Percentiles rank a stretch among this genome's conserved stretches.
Evolutionary conservation across 2,797 vertebrate genomes (phyloP).

Genomic region (Diceros bicornis): DNA sequence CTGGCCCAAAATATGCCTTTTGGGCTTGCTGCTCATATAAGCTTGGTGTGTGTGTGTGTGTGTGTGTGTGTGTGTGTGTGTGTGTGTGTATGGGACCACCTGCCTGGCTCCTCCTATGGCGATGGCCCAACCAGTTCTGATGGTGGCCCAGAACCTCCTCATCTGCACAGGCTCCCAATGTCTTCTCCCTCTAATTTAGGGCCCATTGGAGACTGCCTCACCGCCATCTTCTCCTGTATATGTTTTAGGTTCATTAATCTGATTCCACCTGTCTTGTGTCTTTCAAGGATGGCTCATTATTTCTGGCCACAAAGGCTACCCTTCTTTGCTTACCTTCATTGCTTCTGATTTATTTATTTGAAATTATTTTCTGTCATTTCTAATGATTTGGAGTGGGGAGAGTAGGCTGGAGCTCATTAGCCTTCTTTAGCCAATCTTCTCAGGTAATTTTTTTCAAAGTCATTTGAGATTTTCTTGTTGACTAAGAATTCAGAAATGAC

Average conservation of each 20-base stretch:
- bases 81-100: neutral
- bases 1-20: neutral
- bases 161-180: neutral
- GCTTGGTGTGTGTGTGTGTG: neutral
- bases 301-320: neutral
- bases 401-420: neutral
- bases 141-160: neutral
- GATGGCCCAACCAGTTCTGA: neutral
- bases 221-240: neutral
- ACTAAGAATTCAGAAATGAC: conserved; percentile 53
- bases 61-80: neutral
- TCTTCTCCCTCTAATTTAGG: neutral
- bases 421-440: neutral
- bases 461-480: conserved; percentile 10
- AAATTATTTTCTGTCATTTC: conserved; percentile 8
- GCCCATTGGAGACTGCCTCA: neutral
- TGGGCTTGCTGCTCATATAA: neutral
- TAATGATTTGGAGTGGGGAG: neutral
- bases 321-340: conserved; percentile 4
- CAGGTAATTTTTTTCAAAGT: conserved; percentile 43
- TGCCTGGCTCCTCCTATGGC: neutral
- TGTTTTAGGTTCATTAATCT: conserved; percentile 11
- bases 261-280: neutral
- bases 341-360: conserved; percentile 33
- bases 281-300: neutral